Evolutionary conservation across 2,797 vertebrate species (phyloP).

Genomic region (Pygocentrus nattereri): DNA sequence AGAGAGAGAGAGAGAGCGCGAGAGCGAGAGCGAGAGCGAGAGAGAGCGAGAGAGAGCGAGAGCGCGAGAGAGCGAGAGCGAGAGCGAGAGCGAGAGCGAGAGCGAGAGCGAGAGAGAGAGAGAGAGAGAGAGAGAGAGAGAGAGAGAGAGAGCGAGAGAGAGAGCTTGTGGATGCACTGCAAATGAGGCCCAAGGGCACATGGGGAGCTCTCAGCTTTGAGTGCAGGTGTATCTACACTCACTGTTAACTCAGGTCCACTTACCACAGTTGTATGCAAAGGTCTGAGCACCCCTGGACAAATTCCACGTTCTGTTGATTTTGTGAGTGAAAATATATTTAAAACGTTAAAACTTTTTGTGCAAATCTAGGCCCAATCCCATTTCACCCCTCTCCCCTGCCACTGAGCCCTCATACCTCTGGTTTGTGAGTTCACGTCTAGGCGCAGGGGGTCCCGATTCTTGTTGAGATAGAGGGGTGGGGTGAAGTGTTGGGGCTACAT

Average conservation of each 20-base stretch:
- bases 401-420: too few species aligned
- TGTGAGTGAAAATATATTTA: too few species aligned
- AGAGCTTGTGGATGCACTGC: constrained; percentile 34
- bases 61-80: neutral
- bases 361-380: too few species aligned
- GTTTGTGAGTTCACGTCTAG: too few species aligned
- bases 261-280: neutral
- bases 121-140: constrained; percentile 1
- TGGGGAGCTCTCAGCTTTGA: constrained; percentile 5
- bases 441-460: too few species aligned
- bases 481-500: too few species aligned
- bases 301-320: too few species aligned
- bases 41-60: constrained; percentile 17
- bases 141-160: constrained; percentile 15
- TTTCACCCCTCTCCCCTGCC: too few species aligned
- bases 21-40: neutral
- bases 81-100: constrained; percentile 13
- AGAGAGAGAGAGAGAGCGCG: constrained; percentile 14
- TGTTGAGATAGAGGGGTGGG: too few species aligned
- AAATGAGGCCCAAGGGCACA: constrained; percentile 49
- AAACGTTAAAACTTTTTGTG: too few species aligned
- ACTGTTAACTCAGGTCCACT: too few species aligned
- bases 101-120: constrained; percentile 15
- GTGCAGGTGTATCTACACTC: neutral
- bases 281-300: too few species aligned